Conservation (phyloP, 1,140 invertebrate species). For the Leptonema lineaticorne region DNA sequence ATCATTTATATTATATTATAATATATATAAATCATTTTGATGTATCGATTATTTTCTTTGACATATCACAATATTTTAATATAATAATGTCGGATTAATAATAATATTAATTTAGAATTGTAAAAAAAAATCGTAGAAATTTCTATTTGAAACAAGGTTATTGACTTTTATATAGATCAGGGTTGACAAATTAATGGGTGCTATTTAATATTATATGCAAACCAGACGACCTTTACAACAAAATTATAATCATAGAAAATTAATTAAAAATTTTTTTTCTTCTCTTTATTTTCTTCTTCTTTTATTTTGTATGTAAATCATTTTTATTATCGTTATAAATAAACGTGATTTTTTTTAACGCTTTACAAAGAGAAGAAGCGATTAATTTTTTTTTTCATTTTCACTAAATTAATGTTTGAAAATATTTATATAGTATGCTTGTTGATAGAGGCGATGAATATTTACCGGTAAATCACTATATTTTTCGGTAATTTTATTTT, state of each 20-base stretch:
- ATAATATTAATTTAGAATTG: too few species aligned
- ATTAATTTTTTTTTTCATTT: too few species aligned
- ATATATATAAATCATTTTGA: too few species aligned
- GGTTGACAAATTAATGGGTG: not conserved
- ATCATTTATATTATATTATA: too few species aligned
- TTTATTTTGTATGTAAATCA: not conserved
- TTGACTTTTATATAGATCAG: constrained; percentile 1
- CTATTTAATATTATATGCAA: not conserved
- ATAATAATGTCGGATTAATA: too few species aligned
- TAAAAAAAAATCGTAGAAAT: too few species aligned
- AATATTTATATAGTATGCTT: not conserved
- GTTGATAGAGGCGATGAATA: too few species aligned
- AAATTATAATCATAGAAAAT: not conserved
- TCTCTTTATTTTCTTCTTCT: not conserved
- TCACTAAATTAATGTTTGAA: not conserved
- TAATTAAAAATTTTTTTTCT: not conserved
- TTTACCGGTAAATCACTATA: too few species aligned
- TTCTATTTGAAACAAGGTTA: not conserved
- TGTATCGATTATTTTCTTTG: too few species aligned
- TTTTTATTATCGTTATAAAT: not conserved
- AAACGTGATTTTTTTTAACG: not conserved
- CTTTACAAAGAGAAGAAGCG: too few species aligned
- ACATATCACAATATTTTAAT: too few species aligned
- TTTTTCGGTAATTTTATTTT: too few species aligned
- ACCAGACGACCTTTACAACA: not conserved